Evolutionary conservation across 1,140 invertebrate species (phyloP).

Genomic region (Lerema accius): DNA sequence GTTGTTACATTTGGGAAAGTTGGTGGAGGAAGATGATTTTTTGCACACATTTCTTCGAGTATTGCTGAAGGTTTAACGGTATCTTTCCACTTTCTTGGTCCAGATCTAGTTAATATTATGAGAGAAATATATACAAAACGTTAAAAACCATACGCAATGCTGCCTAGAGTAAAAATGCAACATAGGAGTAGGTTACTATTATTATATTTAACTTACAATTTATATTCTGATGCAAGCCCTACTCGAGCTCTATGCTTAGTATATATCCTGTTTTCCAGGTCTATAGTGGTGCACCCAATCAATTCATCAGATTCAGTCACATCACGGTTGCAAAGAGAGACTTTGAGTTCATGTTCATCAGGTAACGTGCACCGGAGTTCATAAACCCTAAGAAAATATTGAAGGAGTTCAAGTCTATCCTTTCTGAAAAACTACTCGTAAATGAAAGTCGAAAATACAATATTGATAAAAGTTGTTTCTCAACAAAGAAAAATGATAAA

Average conservation of each 20-base stretch:
- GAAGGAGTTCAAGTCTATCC: no score
- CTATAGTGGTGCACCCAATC: constrained; percentile 93
- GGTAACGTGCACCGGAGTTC: constrained; percentile 89
- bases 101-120: constrained; percentile 79
- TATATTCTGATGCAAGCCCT: constrained; percentile 89
- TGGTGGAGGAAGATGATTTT: constrained; percentile 84
- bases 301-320: constrained; percentile 87
- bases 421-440: no score
- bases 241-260: constrained; percentile 90
- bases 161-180: no score
- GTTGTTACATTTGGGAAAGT: constrained; percentile 55
- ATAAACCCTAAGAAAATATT: constrained; percentile 85
- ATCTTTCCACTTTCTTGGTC: constrained; percentile 92
- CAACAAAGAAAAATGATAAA: no score
- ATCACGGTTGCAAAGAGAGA: constrained; percentile 92
- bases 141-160: no score
- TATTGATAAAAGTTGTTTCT: no score
- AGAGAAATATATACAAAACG: no score
- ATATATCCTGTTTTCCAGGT: constrained; percentile 94
- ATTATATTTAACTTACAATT: constrained; percentile 75
- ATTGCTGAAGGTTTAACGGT: constrained; percentile 88
- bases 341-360: constrained; percentile 87
- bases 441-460: no score
- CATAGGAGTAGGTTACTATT: constrained; percentile 12
- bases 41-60: constrained; percentile 87